Evolutionary conservation across 2,113 vertebrate genomes (phyloP).

Genomic region (Gavialis gangeticus): DNA sequence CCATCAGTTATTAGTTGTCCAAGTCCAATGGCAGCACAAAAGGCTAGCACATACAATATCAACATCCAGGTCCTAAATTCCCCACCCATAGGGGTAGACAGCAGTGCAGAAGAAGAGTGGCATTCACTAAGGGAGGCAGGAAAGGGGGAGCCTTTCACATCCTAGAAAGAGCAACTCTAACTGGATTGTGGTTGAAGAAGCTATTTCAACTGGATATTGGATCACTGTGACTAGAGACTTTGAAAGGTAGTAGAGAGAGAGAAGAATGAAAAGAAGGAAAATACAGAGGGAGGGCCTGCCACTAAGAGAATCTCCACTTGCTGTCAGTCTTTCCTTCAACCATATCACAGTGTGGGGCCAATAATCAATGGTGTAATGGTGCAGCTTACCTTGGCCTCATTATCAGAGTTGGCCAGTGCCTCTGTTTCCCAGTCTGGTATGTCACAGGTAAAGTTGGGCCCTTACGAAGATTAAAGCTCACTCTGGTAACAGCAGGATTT

Average conservation of each 20-base stretch:
- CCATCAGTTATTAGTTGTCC: not conserved
- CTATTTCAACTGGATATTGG: not conserved
- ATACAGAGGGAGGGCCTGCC: not conserved
- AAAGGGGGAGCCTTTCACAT: not conserved
- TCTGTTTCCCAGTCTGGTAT: not conserved
- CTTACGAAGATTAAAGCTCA: not conserved
- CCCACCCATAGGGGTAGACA: not conserved
- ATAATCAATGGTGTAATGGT: not conserved
- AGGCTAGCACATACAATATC: not conserved
- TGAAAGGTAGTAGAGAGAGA: not conserved
- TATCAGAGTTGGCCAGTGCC: not conserved
- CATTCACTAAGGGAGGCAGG: not conserved
- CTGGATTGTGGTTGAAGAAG: not conserved
- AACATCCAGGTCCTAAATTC: not conserved
- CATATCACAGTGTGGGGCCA: not conserved
- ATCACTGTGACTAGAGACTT: not conserved
- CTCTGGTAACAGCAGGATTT: not conserved
- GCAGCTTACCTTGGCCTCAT: not conserved
- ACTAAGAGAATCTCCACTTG: not conserved
- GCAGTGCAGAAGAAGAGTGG: not conserved
- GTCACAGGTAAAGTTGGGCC: not conserved
- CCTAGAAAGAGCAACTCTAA: not conserved
- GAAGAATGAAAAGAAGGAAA: not conserved
- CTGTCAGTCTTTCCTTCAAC: not conserved
- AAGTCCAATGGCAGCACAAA: not conserved